A percentile compares a stretch with the other conserved stretches of the same genome.
Evolutionary conservation across 1,140 invertebrate genomes (phyloP).

Genomic region (Sycophaga agraensis): DNA sequence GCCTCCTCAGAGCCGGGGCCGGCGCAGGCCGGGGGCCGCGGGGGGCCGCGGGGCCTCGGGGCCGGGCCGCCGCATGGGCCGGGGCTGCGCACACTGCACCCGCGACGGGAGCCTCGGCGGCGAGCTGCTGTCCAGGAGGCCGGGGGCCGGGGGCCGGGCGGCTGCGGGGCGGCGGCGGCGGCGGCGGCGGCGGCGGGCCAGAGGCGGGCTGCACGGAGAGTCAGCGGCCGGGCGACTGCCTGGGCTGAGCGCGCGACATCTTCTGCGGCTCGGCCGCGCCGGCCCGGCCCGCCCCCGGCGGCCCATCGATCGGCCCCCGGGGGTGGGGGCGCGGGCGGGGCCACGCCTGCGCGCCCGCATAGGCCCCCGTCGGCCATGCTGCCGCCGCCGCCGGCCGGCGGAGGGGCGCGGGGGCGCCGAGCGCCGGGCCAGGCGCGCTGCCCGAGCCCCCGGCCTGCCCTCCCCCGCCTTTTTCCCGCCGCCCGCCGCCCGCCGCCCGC

Average conservation of each 20-base stretch:
- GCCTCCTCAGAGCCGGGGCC: too few species aligned
- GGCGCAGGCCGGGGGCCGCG: too few species aligned
- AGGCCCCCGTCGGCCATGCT: neutral
- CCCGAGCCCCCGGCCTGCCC: conserved; percentile 18
- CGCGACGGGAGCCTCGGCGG: conserved; percentile 34
- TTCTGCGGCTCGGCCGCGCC: conserved; percentile 37
- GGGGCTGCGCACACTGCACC: conserved; percentile 46
- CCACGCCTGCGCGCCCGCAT: neutral
- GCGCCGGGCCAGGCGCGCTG: neutral
- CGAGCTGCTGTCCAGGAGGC: conserved; percentile 32
- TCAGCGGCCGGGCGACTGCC: conserved; percentile 30
- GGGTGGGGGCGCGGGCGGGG: conserved; percentile 25
- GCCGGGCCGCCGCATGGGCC: conserved; percentile 29
- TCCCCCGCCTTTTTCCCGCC: neutral
- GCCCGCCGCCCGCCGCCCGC: conserved; percentile 15
- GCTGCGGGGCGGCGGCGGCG: too few species aligned
- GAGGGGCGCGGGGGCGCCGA: conserved; percentile 23
- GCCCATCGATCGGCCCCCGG: too few species aligned
- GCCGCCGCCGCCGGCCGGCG: conserved; percentile 27
- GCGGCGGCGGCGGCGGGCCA: too few species aligned
- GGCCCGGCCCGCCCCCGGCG: conserved; percentile 32
- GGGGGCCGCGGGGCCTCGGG: neutral
- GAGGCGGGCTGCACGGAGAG: too few species aligned
- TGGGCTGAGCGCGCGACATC: conserved; percentile 42
- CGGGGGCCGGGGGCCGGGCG: too few species aligned